Evolutionary conservation across 2,888 invertebrate genomes (phyloP).

Genomic region (Strigamia transsilvanica): DNA sequence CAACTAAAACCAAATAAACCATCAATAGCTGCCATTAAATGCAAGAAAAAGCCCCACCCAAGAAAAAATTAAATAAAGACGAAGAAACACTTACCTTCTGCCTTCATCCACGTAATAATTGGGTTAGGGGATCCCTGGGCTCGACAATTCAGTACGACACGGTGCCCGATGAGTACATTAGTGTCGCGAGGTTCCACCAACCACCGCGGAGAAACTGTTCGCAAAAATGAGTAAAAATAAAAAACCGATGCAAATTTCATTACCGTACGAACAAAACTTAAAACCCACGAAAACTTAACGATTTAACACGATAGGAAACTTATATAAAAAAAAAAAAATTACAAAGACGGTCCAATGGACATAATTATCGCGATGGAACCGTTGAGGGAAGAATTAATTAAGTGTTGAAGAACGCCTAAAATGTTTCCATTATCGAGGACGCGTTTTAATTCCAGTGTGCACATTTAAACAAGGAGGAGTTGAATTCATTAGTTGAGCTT

Average conservation of each 20-base stretch:
- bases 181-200: slow-evolving; percentile 54
- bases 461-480: slow-evolving; percentile 6
- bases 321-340: too few species aligned
- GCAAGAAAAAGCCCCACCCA: too few species aligned
- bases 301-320: too few species aligned
- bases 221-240: slow-evolving; percentile 26
- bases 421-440: not conserved
- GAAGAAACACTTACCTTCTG: slow-evolving; percentile 76
- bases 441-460: not conserved
- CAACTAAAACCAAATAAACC: too few species aligned
- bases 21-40: too few species aligned
- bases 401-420: not conserved
- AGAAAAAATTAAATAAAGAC: not conserved
- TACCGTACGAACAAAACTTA: not conserved
- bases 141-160: slow-evolving; percentile 88
- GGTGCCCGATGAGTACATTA: slow-evolving; percentile 71
- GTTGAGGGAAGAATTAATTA: not conserved
- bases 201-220: slow-evolving; percentile 56
- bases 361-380: not conserved
- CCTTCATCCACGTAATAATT: slow-evolving; percentile 93
- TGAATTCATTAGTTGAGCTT: slow-evolving; percentile 4
- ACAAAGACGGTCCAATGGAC: too few species aligned
- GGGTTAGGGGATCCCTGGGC: slow-evolving; percentile 96
- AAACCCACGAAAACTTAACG: not conserved
- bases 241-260: not conserved